A percentile compares a stretch with the other conserved stretches of the same genome.
phyloP scores from a whole-genome alignment of 2,888 invertebrate genomes.

The Drosophila glabriapex region DNA sequence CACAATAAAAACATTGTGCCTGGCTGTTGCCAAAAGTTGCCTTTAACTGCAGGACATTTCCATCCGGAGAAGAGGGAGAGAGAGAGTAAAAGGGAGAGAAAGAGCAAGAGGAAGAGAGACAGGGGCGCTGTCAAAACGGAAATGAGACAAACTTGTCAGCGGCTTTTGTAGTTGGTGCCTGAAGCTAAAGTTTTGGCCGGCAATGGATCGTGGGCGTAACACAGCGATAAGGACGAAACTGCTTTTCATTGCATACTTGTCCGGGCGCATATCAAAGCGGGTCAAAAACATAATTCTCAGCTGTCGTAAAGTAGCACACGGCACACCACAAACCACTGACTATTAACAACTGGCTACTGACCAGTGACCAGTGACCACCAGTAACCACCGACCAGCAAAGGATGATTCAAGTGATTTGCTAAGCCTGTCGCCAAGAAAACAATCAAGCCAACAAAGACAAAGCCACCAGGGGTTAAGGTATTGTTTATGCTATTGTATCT shows the following conservation, averaged over 20 bases:
- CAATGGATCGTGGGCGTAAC: constrained; percentile 38
- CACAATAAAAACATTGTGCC: constrained; percentile 4
- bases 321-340: constrained; percentile 14
- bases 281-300: constrained; percentile 75
- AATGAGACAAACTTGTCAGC: constrained; percentile 75
- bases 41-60: constrained; percentile 65
- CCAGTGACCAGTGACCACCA: constrained; percentile 11
- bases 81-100: background rate
- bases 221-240: constrained; percentile 46
- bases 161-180: constrained; percentile 52
- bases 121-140: constrained; percentile 53
- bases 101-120: background rate
- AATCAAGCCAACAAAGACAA: constrained; percentile 46
- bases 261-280: constrained; percentile 55
- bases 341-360: background rate
- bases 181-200: constrained; percentile 34
- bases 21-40: constrained; percentile 49
- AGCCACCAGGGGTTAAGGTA: constrained; percentile 28
- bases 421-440: constrained; percentile 37
- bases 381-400: background rate
- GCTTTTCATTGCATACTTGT: constrained; percentile 63
- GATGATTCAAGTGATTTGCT: constrained; percentile 13
- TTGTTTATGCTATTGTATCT: constrained; percentile 1
- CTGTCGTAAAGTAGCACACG: constrained; percentile 72
- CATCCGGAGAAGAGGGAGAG: background rate